These are phyloP conservation scores for Aepyceros melampus DNA, from an alignment of 2,113 vertebrate species.

Conservation along the genomic window DNA sequence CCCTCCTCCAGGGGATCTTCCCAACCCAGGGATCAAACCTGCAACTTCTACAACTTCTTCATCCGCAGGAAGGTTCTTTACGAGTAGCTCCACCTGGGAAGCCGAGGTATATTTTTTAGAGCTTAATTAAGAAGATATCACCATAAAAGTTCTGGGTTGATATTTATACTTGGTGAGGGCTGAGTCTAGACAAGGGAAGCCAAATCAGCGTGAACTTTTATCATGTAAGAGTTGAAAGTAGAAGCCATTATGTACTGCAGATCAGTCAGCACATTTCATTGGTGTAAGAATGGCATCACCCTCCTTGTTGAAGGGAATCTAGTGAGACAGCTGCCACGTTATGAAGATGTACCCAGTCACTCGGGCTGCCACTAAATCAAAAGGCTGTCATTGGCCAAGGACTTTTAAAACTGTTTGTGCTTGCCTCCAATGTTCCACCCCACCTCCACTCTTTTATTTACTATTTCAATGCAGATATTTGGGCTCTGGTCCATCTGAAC, in stretches of 20 bases:
- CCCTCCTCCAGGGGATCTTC: background rate
- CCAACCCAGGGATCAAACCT: background rate
- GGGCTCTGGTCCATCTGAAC: background rate
- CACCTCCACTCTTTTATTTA: too few species aligned
- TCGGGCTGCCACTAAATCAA: background rate
- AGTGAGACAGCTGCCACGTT: background rate
- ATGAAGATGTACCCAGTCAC: background rate
- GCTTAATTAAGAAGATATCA: conserved; percentile 23
- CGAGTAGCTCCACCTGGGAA: background rate
- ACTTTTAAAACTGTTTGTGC: background rate
- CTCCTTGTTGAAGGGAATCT: background rate
- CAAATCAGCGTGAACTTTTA: background rate
- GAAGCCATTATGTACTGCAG: background rate
- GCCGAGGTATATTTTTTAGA: background rate
- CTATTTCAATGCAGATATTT: background rate
- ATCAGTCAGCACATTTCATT: background rate
- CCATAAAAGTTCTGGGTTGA: background rate
- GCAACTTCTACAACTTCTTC: background rate
- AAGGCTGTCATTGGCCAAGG: background rate
- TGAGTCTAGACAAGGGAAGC: background rate
- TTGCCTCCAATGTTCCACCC: background rate
- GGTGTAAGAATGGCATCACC: background rate
- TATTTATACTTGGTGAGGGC: background rate
- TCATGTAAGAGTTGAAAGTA: background rate
- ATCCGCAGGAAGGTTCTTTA: background rate